These are phyloP conservation scores for Phoronis australis DNA, from an alignment of 2,888 invertebrate genomes.

Conservation along the genomic window DNA sequence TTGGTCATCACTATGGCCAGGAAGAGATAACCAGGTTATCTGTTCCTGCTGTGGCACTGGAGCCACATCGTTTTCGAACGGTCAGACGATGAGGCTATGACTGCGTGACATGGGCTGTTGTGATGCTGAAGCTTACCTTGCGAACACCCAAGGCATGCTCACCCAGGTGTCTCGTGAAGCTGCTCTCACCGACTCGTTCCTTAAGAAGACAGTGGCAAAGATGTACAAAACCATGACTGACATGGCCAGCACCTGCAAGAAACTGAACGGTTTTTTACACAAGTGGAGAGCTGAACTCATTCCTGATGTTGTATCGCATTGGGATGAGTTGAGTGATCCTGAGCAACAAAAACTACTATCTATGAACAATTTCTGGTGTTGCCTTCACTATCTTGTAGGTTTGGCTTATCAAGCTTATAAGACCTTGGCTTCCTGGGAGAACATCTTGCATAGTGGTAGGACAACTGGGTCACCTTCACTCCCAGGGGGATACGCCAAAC, in stretches of 20 bases:
- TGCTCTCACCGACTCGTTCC: too few species aligned
- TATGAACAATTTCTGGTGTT: constrained; percentile 15
- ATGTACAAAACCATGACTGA: constrained; percentile 7
- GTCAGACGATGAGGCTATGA: constrained; percentile 3
- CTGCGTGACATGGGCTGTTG: constrained; percentile 6
- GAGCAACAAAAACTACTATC: constrained; percentile 1
- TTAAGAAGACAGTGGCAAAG: too few species aligned
- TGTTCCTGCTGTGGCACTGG: neutral
- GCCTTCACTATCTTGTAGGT: constrained; percentile 13
- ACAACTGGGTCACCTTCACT: constrained; percentile 9
- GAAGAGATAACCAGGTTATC: too few species aligned
- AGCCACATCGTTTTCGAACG: constrained; percentile 3
- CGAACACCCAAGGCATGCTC: constrained; percentile 2
- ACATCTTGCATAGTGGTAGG: constrained; percentile 5
- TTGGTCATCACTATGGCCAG: constrained; percentile 10
- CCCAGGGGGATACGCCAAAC: neutral
- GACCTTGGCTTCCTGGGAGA: constrained; percentile 11
- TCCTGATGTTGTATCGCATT: constrained; percentile 9
- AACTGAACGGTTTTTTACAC: constrained; percentile 6
- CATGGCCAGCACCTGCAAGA: constrained; percentile 9
- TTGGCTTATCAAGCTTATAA: constrained; percentile 12
- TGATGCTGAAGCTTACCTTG: constrained; percentile 5
- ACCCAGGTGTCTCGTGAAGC: constrained; percentile 2
- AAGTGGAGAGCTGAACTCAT: constrained; percentile 8
- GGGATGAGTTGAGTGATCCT: constrained; percentile 4